These are phyloP conservation scores for Polypterus bichir DNA, from an alignment of 2,113 vertebrate genomes.

Conservation along the genomic window DNA sequence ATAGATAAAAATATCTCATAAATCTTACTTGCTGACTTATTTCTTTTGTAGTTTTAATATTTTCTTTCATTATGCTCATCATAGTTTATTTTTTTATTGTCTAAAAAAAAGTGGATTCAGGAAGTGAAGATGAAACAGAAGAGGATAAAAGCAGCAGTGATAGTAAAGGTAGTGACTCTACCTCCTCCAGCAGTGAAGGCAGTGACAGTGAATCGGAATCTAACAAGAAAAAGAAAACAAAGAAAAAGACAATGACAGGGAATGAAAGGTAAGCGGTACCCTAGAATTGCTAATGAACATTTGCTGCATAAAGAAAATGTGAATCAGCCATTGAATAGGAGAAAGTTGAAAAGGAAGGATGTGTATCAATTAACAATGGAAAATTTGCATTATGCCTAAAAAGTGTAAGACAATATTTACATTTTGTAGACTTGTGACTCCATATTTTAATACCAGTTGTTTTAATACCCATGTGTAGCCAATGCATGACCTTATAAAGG, in stretches of 20 bases:
- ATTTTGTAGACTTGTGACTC: no score
- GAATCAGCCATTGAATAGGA: no score
- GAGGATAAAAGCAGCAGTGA: constrained; percentile 40
- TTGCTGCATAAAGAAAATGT: no score
- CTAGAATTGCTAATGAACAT: no score
- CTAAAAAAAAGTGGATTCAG: constrained; percentile 43
- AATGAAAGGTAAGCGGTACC: constrained; percentile 31
- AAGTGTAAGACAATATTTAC: no score
- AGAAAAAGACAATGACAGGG: constrained; percentile 33
- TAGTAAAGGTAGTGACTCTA: constrained; percentile 40
- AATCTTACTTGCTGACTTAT: constrained; percentile 11
- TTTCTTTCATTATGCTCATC: no score
- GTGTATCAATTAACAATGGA: no score
- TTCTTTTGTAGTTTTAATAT: constrained; percentile 5
- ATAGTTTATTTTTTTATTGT: constrained; percentile 12
- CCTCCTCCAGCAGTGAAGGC: constrained; percentile 44
- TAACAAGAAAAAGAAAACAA: constrained; percentile 31
- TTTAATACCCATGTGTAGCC: no score
- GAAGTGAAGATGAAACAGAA: constrained; percentile 50
- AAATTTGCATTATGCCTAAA: no score
- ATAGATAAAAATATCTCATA: background rate
- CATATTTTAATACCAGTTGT: no score
- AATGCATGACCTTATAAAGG: no score
- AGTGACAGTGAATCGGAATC: constrained; percentile 47
- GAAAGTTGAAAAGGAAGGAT: no score